Percentiles rank a stretch among this genome's conserved stretches.
These are phyloP conservation scores for Vesta saturnalis DNA, from an alignment of 2,888 invertebrate genomes.

Conservation along the genomic window DNA sequence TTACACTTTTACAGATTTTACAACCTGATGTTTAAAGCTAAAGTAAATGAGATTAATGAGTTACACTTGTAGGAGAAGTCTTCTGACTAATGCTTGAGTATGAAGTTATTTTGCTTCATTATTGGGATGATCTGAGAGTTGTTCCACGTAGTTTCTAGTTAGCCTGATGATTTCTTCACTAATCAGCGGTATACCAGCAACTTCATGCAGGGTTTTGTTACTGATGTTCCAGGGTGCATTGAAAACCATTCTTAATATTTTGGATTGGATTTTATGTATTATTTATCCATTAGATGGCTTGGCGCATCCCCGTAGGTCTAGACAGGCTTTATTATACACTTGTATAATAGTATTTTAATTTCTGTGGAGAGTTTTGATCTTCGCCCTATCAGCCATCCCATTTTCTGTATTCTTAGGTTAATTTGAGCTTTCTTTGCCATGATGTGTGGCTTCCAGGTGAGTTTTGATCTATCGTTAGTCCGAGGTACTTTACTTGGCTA, in stretches of 20 bases:
- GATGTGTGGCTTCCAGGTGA: no score
- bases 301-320: constrained; percentile 15
- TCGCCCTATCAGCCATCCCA: not conserved
- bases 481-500: constrained; percentile 13
- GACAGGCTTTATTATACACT: constrained; percentile 17
- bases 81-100: not conserved
- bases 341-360: no score
- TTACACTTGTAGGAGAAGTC: not conserved
- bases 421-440: not conserved
- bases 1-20: no score
- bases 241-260: constrained; percentile 10
- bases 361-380: no score
- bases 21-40: no score
- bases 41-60: no score
- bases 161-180: not conserved
- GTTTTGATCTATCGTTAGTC: no score
- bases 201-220: not conserved
- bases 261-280: constrained; percentile 10
- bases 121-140: constrained; percentile 1
- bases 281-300: constrained; percentile 15
- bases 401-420: no score
- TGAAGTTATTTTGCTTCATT: constrained; percentile 9
- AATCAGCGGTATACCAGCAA: not conserved
- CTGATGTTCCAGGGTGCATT: constrained; percentile 17
- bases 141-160: constrained; percentile 15